Percentiles rank a stretch among this genome's conserved stretches.
Evolutionary conservation across 2,113 vertebrate genomes (phyloP).

Genomic region (Gymnobelideus leadbeateri): DNA sequence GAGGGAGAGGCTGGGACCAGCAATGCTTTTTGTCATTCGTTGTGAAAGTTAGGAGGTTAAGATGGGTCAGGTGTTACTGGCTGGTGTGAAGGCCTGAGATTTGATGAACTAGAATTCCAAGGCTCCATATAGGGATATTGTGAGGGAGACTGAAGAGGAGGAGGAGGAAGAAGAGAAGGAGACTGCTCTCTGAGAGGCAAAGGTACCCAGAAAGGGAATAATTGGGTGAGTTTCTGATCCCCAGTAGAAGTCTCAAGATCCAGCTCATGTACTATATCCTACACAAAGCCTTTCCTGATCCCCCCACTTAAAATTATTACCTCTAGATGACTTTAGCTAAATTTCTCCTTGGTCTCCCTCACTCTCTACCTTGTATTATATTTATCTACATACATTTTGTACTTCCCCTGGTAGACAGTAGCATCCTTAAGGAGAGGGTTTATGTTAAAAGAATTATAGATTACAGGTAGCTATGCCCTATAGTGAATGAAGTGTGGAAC

Average conservation of each 20-base stretch:
- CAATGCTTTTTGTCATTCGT: neutral
- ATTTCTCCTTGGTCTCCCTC: neutral
- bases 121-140: neutral
- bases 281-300: neutral
- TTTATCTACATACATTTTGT: neutral
- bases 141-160: neutral
- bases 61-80: neutral
- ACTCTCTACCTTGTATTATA: neutral
- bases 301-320: neutral
- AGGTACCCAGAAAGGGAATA: rapidly evolving
- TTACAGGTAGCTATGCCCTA: neutral
- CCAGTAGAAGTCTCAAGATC: neutral
- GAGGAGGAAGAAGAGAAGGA: no score
- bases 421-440: neutral
- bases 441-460: neutral
- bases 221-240: neutral
- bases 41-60: neutral
- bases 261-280: neutral
- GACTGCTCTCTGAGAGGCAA: neutral
- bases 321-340: neutral
- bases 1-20: neutral
- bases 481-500: neutral
- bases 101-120: neutral
- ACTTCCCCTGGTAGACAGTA: neutral
- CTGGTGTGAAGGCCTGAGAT: neutral